Evolutionary conservation across 2,888 invertebrate species (phyloP).

Genomic region (Dryococelus australis): DNA sequence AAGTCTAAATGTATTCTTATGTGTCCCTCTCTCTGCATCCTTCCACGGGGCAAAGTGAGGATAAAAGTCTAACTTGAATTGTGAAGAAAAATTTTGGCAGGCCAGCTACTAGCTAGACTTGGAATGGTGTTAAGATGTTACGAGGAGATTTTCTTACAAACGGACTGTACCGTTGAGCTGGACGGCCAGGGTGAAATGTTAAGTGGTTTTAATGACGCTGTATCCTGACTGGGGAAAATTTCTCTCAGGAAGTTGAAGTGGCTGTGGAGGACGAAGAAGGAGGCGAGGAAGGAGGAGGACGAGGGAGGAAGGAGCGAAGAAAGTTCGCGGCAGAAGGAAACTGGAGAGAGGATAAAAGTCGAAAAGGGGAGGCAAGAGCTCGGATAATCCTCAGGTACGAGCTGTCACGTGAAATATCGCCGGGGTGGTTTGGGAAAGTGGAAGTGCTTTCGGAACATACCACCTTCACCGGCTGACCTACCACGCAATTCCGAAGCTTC

Average conservation of each 20-base stretch:
- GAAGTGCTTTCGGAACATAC: not conserved
- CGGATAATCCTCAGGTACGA: slow-evolving; percentile 8
- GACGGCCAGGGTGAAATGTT: slow-evolving; percentile 10
- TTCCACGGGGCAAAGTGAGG: too few relatives aligned
- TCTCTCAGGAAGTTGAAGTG: not conserved
- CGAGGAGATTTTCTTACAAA: not conserved
- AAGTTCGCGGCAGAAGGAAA: not conserved
- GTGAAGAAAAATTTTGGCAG: too few relatives aligned
- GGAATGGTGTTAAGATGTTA: not conserved
- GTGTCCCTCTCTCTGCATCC: too few relatives aligned
- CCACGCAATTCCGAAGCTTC: too few relatives aligned
- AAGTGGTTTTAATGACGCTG: slow-evolving; percentile 11
- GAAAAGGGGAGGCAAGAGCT: not conserved
- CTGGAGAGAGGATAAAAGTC: not conserved
- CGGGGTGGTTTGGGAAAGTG: not conserved
- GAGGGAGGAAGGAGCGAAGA: not conserved
- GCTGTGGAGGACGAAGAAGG: not conserved
- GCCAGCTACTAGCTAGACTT: too few relatives aligned
- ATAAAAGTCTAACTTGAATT: too few relatives aligned
- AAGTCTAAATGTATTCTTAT: too few relatives aligned
- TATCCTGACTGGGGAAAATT: slow-evolving; percentile 9
- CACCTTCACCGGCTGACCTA: not conserved
- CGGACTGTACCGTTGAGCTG: not conserved
- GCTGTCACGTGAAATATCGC: slow-evolving; percentile 10
- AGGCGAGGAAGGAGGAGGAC: not conserved